Evolutionary conservation across 2,797 vertebrate genomes (phyloP).

Genomic region (Mus spretus): DNA sequence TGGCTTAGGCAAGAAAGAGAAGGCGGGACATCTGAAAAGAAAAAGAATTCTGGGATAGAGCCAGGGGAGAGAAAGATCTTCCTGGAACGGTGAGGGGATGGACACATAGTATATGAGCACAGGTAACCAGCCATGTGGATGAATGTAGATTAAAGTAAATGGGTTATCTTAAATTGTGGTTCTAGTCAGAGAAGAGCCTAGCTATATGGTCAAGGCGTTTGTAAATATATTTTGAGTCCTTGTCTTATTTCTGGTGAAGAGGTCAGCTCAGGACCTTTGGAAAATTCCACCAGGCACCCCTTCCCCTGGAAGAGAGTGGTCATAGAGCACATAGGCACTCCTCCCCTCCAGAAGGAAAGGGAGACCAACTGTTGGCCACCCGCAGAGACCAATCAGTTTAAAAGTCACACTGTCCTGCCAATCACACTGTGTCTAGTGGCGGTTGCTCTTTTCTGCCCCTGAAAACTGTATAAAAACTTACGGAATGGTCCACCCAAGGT

Average conservation of each 20-base stretch:
- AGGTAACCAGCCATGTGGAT: background rate
- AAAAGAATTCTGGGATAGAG: background rate
- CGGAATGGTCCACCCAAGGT: too few species aligned
- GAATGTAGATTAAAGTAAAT: background rate
- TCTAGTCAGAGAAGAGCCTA: background rate
- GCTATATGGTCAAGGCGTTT: background rate
- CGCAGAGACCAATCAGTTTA: too few species aligned
- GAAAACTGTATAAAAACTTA: too few species aligned
- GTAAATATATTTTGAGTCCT: background rate
- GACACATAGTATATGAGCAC: background rate
- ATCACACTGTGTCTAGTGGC: too few species aligned
- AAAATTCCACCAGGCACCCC: too few species aligned
- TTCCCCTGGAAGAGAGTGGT: too few species aligned
- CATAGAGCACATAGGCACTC: too few species aligned
- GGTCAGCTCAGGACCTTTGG: too few species aligned
- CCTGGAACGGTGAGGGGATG: background rate
- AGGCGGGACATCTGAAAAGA: background rate
- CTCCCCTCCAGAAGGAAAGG: too few species aligned
- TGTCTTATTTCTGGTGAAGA: background rate
- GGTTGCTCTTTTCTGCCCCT: too few species aligned
- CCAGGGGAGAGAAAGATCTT: background rate
- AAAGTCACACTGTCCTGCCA: too few species aligned
- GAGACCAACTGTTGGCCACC: too few species aligned
- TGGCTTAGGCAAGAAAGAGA: background rate
- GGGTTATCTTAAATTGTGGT: background rate